Base-by-base conservation (phyloP, 23 tunicate species). In the Corella eumyota region DNA sequence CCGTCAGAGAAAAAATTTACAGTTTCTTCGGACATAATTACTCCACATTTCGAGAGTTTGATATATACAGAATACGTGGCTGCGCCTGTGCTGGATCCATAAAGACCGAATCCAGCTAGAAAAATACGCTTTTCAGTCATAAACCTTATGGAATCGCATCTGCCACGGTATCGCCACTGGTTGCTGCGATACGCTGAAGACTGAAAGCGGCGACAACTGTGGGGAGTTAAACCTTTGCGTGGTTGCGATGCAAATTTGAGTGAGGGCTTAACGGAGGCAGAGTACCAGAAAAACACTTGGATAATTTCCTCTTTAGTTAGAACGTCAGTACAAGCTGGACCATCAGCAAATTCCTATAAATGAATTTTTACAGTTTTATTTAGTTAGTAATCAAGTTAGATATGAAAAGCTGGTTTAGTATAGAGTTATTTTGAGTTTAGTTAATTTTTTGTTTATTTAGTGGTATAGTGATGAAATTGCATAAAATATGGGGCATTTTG, bases 21-120 rank as follows among this genome's bases (percentile, higher is more conserved):
- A 3, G 60, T 63, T 51, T 84, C 94, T 56, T 84, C 78, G 13
- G 94, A 74, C 4, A 84, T 61, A 1, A 52, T 53, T 5, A 32
- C 69, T 37, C 63, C 64, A 36, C 65, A 72, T 30, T 60, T 40
- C 0, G 78, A 58, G 38, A 84, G 35, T 50, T 75, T 75, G 20
- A 73, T 84, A 36, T 54, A 48, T 17, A 78, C 94, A 24, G 53
- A 35, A 56, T 84, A 84, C 25, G 69, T 84, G 20, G 94, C 83
- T 26, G 94, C 94, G 9, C 94, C 94, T 22, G 78, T 84, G 61
- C 94, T 84, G 11, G 94, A 84, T 30, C 94, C 94, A 36, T 75
- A 84, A 45, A 84, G 59, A 13, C 94, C 94, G 49, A 60, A 84
- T 0, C 94, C 94, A 13, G 94, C 94, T 20, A 84, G 50, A 69